Conservation (phyloP, 2,113 vertebrate species). For the Hyla sarda region DNA sequence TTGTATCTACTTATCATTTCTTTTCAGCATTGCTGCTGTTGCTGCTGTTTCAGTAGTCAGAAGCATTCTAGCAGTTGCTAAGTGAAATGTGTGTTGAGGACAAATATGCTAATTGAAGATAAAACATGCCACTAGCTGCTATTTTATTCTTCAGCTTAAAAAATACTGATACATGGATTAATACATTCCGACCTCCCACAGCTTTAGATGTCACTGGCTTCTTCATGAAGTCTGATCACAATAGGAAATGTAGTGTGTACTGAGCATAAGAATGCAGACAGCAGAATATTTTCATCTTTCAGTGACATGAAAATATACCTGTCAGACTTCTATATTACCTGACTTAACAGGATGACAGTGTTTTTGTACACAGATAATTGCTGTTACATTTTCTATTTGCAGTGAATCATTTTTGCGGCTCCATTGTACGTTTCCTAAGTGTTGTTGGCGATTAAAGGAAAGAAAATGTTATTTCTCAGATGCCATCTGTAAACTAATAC, state of each 20-base stretch:
- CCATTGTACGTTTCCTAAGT: background rate
- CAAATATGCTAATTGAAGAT: constrained; percentile 43
- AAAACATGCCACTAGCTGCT: background rate
- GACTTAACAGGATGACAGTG: constrained; percentile 39
- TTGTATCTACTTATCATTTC: background rate
- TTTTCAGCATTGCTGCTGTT: background rate
- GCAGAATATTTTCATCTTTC: background rate
- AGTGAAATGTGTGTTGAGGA: constrained; percentile 6
- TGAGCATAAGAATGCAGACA: background rate
- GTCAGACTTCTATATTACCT: constrained; percentile 20
- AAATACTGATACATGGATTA: constrained; percentile 34
- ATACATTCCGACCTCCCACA: constrained; percentile 15
- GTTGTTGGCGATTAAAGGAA: background rate
- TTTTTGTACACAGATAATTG: constrained; percentile 39
- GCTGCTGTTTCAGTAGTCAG: background rate
- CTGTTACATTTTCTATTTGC: constrained; percentile 44
- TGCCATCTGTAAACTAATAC: background rate
- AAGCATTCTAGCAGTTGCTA: background rate
- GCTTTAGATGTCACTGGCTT: background rate
- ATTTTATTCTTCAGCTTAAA: constrained; percentile 19
- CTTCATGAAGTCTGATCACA: constrained; percentile 10
- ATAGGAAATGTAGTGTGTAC: background rate
- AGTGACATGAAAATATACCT: constrained; percentile 23
- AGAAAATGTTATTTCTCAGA: background rate
- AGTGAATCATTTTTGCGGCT: background rate